A percentile compares a stretch with the other conserved stretches of the same genome.
phyloP scores from a whole-genome alignment of 1,140 invertebrate genomes.

The Drosophila pachea region DNA sequence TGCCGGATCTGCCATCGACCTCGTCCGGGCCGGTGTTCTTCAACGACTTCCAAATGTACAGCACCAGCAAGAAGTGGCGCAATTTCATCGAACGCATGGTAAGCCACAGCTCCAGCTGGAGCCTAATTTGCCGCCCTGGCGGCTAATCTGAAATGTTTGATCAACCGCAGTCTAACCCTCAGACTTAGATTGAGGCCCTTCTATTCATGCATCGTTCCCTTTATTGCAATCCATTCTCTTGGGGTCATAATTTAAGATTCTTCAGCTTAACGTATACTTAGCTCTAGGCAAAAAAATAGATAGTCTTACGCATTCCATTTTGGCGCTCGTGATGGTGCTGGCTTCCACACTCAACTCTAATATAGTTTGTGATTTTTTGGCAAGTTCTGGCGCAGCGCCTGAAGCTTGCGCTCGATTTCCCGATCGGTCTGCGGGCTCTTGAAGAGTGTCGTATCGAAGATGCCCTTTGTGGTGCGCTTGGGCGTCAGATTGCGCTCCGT shows the following conservation, averaged over 20 bases:
- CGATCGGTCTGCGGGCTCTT: slow-evolving; percentile 64
- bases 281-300: slow-evolving; percentile 1
- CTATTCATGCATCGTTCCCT: neutral
- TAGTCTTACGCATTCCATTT: slow-evolving; percentile 29
- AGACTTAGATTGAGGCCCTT: no score
- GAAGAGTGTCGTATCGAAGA: slow-evolving; percentile 74
- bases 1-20: slow-evolving; percentile 81
- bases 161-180: no score
- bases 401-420: slow-evolving; percentile 48
- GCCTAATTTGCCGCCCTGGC: neutral
- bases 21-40: slow-evolving; percentile 82
- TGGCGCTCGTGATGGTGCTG: neutral
- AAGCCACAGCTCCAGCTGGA: slow-evolving; percentile 35
- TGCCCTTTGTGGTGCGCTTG: slow-evolving; percentile 69
- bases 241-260: slow-evolving; percentile 3
- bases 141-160: no score
- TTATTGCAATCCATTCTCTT: neutral
- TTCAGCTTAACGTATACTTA: slow-evolving; percentile 2
- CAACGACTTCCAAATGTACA: slow-evolving; percentile 83
- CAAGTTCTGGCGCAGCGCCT: slow-evolving; percentile 57
- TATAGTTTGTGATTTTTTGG: slow-evolving; percentile 78
- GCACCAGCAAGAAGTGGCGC: slow-evolving; percentile 82
- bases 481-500: slow-evolving; percentile 19
- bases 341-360: slow-evolving; percentile 7
- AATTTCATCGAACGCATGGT: slow-evolving; percentile 82